Base-by-base conservation (phyloP, 2,888 invertebrate species). In the Colostygia pectinataria region DNA sequence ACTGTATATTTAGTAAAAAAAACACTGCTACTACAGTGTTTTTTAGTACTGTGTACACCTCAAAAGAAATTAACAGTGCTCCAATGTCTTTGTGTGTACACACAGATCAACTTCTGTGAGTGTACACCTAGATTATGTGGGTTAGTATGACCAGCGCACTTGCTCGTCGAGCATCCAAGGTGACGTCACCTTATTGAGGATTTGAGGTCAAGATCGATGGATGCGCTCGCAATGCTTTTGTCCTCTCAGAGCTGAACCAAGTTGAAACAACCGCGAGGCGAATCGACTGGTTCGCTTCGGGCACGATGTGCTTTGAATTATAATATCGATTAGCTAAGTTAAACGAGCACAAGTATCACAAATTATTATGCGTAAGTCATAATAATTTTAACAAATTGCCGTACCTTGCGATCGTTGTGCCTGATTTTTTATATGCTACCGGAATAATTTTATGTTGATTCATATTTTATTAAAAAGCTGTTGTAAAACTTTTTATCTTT, bases 201-300 rank as follows among this genome's bases (percentile, higher is more conserved):
- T 72, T 66, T 61, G 68, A 58, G 73, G 78, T 76, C 73, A 77
- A 76, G 74, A 73, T 63, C 68, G 58, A 41, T 57, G 58, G 63
- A 69, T 68, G 65, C 64, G 65, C 61, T 47, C 38, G 49, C 55
- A 52, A 65, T 67, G 65, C 60, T 66, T 65, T 68, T 68, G 70
- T 71, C 61, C 54, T 65, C 63, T 65, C 58, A 46, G 18, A 47
- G 39, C 36, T 42, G 40, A 42, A 41, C 29, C 14, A 36, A 45
- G 42, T 55, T 28, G 20, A 37, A 36, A 45, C 40, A 31, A 47
- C 20, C 38, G n/a, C n/a, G 59, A 47, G 48, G 56, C 67, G 55
- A 73, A 75, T 73, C 45, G 56, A 68, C 72, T 68, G 58, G 63
- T 59, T 65, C 66, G 54, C 61, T 29, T 63, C 48, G 57, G 29